Conservation (phyloP, 2,888 invertebrate species). For the Sarcophaga carnaria region DNA sequence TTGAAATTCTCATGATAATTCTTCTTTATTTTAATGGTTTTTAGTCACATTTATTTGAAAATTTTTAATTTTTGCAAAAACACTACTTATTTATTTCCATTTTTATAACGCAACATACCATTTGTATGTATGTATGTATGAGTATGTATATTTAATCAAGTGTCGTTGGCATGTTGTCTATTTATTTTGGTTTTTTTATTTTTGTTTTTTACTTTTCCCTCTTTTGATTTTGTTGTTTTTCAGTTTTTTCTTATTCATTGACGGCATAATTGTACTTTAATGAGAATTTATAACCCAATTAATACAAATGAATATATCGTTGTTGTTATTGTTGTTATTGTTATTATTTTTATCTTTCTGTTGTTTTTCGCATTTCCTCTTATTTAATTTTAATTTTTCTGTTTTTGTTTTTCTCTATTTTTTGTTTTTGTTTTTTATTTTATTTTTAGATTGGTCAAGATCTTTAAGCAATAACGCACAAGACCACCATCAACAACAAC, state of each 20-base stretch:
- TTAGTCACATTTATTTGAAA: no score
- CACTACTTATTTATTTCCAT: no score
- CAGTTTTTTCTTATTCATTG: conserved; percentile 8
- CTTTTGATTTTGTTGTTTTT: conserved; percentile 4
- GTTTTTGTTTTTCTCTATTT: conserved; percentile 20
- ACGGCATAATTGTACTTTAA: conserved; percentile 40
- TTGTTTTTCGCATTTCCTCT: conserved; percentile 38
- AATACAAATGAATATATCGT: conserved; percentile 9
- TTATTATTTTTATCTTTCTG: neutral
- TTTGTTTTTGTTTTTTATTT: conserved; percentile 27
- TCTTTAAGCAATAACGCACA: conserved; percentile 79
- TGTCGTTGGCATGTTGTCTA: neutral
- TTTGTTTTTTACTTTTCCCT: neutral
- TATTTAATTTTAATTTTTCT: conserved; percentile 19
- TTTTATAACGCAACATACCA: neutral
- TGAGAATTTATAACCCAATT: conserved; percentile 51
- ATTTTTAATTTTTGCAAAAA: no score
- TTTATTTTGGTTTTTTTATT: neutral
- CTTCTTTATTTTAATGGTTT: no score
- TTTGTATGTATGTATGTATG: conserved; percentile 11
- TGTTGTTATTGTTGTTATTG: conserved; percentile 3
- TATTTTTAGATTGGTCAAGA: conserved; percentile 80
- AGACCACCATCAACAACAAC: conserved; percentile 38
- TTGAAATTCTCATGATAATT: no score
- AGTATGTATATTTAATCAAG: neutral